Evolutionary conservation across 1,140 invertebrate species (phyloP).

Genomic region (Caerostris darwini): DNA sequence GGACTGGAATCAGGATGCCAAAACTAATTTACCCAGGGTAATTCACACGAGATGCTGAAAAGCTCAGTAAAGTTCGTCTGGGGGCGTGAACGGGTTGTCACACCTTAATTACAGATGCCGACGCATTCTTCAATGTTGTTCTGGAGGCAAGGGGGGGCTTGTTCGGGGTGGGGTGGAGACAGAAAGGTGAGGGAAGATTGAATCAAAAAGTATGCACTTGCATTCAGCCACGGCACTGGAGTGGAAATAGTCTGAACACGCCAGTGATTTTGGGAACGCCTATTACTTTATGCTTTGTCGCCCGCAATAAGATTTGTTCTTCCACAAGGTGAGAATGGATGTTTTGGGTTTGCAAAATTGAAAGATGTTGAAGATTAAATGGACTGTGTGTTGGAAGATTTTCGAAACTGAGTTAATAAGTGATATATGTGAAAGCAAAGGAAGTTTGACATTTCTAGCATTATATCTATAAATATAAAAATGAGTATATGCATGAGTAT

Average conservation of each 20-base stretch:
- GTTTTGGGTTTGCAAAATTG: too few species aligned
- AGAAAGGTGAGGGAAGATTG: conserved; percentile 19
- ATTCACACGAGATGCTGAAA: background rate
- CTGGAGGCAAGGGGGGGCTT: background rate
- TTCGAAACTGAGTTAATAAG: too few species aligned
- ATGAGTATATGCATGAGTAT: too few species aligned
- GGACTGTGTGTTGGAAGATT: too few species aligned
- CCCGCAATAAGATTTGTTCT: background rate
- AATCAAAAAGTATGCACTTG: conserved; percentile 14
- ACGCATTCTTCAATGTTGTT: background rate
- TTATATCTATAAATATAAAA: too few species aligned
- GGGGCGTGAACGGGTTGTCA: conserved; percentile 21
- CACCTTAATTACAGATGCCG: conserved; percentile 49
- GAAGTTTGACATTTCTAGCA: too few species aligned
- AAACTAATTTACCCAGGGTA: conserved; percentile 48
- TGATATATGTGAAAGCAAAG: too few species aligned
- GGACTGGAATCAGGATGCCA: conserved; percentile 31
- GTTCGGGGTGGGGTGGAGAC: background rate
- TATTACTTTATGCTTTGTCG: conserved; percentile 49
- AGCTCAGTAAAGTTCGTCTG: conserved; percentile 20
- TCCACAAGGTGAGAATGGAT: too few species aligned
- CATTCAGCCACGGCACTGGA: conserved; percentile 18
- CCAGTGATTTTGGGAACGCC: conserved; percentile 20
- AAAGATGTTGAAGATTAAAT: too few species aligned
- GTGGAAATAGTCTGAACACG: conserved; percentile 51